phyloP scores from a whole-genome alignment of 2,113 vertebrate species.

The Gymnocephalus cernua region DNA sequence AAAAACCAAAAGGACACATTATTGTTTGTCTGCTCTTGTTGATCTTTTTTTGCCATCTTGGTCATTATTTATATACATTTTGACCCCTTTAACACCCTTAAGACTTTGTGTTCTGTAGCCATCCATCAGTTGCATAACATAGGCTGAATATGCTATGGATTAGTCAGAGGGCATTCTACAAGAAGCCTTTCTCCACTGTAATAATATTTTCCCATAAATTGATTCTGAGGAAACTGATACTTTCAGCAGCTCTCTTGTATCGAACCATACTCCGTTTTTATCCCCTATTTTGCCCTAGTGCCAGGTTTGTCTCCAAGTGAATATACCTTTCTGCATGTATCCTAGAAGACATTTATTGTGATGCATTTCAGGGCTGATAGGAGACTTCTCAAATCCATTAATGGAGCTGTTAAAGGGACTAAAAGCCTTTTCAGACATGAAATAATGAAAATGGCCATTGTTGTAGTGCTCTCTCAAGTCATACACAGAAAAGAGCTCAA shows the following conservation, averaged over 20 bases:
- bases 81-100: slow-evolving; percentile 25
- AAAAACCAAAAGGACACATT: not conserved
- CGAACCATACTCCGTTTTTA: slow-evolving; percentile 45
- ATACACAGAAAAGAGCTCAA: slow-evolving; percentile 48
- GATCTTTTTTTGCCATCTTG: slow-evolving; percentile 48
- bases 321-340: slow-evolving; percentile 53
- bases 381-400: slow-evolving; percentile 69
- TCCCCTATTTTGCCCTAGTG: slow-evolving; percentile 26
- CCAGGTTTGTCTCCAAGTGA: slow-evolving; percentile 54
- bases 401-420: slow-evolving; percentile 67
- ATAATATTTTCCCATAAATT: slow-evolving; percentile 70
- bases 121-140: slow-evolving; percentile 50
- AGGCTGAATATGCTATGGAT: slow-evolving; percentile 24
- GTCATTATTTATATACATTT: slow-evolving; percentile 27
- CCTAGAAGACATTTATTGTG: slow-evolving; percentile 65
- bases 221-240: slow-evolving; percentile 72
- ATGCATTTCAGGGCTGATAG: slow-evolving; percentile 67
- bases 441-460: slow-evolving; percentile 61
- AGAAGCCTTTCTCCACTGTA: slow-evolving; percentile 30
- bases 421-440: slow-evolving; percentile 62
- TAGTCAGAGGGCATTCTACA: slow-evolving; percentile 51
- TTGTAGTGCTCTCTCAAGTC: slow-evolving; percentile 56
- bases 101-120: slow-evolving; percentile 14
- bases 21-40: slow-evolving; percentile 40
- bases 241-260: slow-evolving; percentile 42